phyloP scores from a whole-genome alignment of 2,888 invertebrate species.

The Lithophane ornitopus region DNA sequence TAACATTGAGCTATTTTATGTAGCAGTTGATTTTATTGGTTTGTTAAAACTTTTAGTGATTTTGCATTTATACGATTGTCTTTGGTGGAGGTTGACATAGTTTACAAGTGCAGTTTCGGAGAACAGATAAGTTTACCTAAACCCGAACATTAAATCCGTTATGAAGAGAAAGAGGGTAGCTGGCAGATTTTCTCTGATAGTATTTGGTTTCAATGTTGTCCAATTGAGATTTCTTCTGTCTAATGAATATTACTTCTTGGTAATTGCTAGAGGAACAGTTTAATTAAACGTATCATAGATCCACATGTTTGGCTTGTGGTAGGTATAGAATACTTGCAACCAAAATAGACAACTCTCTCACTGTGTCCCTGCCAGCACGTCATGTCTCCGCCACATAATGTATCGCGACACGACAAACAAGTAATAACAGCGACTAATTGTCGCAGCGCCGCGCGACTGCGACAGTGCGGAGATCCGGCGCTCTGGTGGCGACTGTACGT shows the following conservation, averaged over 20 bases:
- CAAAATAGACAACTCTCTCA: constrained; percentile 30
- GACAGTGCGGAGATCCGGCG: constrained; percentile 44
- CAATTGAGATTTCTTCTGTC: not conserved
- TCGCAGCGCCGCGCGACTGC: constrained; percentile 67
- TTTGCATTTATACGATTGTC: constrained; percentile 5
- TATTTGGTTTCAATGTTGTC: no score
- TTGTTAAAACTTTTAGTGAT: constrained; percentile 12
- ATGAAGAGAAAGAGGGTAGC: not conserved
- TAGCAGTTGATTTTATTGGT: constrained; percentile 30
- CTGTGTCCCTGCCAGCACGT: constrained; percentile 57
- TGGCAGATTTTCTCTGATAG: not conserved
- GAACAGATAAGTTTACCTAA: not conserved
- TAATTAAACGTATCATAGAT: not conserved
- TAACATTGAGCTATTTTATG: constrained; percentile 33
- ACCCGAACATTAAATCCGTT: not conserved
- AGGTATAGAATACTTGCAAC: not conserved
- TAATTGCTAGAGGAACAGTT: not conserved
- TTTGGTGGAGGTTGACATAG: constrained; percentile 4
- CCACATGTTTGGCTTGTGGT: not conserved
- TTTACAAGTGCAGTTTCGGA: constrained; percentile 20
- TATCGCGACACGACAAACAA: constrained; percentile 73
- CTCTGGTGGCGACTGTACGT: constrained; percentile 51
- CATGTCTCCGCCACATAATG: constrained; percentile 70
- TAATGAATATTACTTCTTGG: not conserved
- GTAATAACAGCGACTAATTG: constrained; percentile 78